Conservation (phyloP, 1,140 invertebrate species). For the Ceratitis capitata region DNA sequence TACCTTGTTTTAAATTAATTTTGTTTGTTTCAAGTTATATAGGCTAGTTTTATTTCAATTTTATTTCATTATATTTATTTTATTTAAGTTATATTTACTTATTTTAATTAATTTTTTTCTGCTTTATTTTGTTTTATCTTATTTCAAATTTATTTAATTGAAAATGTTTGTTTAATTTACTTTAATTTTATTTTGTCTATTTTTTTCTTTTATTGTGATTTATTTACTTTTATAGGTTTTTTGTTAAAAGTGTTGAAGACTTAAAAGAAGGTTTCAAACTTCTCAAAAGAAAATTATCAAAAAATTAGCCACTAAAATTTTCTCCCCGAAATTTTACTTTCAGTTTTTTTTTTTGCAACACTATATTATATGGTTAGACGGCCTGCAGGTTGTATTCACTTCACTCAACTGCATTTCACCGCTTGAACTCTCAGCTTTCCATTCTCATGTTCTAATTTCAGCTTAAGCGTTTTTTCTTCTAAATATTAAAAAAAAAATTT, state of each 20-base stretch:
- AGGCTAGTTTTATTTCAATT: neutral
- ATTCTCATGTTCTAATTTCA: constrained; percentile 3
- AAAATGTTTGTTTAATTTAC: neutral
- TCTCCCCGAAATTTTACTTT: neutral
- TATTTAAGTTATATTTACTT: neutral
- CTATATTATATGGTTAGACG: neutral
- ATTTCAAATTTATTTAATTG: neutral
- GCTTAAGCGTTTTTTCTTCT: neutral
- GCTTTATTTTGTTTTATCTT: neutral
- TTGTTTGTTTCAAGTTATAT: neutral
- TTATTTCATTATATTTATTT: too few relatives aligned
- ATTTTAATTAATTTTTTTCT: too few relatives aligned
- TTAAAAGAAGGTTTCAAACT: neutral
- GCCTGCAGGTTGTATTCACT: too few relatives aligned
- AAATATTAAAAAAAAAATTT: neutral
- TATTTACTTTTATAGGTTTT: too few relatives aligned
- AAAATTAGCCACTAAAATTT: neutral
- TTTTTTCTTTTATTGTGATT: too few relatives aligned
- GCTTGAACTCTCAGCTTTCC: neutral
- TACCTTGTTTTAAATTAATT: neutral
- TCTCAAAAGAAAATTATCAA: neutral
- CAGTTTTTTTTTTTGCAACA: neutral
- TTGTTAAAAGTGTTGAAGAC: too few relatives aligned
- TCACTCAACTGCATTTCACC: neutral
- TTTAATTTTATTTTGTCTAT: too few relatives aligned